Base-by-base conservation (phyloP, 2,888 invertebrate genomes). In the Andrena praecox region DNA sequence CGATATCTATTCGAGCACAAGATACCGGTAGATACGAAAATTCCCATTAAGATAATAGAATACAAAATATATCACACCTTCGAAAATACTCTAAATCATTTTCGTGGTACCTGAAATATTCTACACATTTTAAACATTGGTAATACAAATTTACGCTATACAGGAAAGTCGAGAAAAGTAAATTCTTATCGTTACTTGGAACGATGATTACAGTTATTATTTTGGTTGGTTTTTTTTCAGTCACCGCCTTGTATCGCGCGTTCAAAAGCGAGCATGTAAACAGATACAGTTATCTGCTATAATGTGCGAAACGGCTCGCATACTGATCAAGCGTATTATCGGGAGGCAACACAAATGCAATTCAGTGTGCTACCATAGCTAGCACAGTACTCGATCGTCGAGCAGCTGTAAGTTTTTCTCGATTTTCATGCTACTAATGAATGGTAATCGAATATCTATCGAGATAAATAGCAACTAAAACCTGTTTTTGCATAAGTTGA, bases 351-450 rank as follows among this genome's bases (percentile, higher is more conserved):
- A 8, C 29, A 62, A 66, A 66, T 33, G 50, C 24, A 50, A 66
- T 50, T 76, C 69, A 70, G 64, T 76, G n/a, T 24, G 59, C 8
- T 20, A 42, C 12, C 16, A 10, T 60, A 48, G 33, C 29, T 10
- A 62, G 48, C 16, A n/a, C 16, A 62, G 60, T 63, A 12, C 24
- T 77, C n/a, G 24, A 67, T 56, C 35, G 16, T 52, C 56, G 24
- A 59, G 2, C 64, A 52, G 29, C 24, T 56, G 80, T 80, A 80
- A 80, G 80, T 68, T 63, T 10, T 60, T 63, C 67, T 50, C 20
- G 1, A 60, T 48, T 71, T 27, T 42, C 8, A 2, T 33, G 1
- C 2, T 31, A 12, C 33, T 54, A 8, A 56, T 31, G 33, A n/a
- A 50, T 2, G 3, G 2, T 12, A 52, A 16, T 48, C 5, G 2